Evolutionary conservation across 2,797 vertebrate species (phyloP).

Genomic region (Microhierax caerulescens): DNA sequence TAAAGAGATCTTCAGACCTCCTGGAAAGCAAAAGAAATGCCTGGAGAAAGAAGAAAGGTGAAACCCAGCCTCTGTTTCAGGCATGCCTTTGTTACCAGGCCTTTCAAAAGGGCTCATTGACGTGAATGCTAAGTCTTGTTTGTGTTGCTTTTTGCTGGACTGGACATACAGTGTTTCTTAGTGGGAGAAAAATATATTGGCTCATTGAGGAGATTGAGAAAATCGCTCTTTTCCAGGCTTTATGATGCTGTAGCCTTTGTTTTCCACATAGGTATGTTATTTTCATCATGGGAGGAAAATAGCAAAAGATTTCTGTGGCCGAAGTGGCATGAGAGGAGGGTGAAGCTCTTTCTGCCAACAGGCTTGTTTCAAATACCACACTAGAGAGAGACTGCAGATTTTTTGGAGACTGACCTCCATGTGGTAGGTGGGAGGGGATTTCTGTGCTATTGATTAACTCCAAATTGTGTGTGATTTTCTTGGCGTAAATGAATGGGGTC

Average conservation of each 20-base stretch:
- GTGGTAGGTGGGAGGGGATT: slow-evolving; percentile 41
- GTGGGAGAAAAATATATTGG: neutral
- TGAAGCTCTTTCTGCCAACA: neutral
- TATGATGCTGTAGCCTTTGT: neutral
- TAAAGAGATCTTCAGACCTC: neutral
- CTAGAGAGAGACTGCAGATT: neutral
- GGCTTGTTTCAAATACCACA: neutral
- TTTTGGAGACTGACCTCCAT: slow-evolving; percentile 4
- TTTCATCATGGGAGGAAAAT: neutral
- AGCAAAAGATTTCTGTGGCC: neutral
- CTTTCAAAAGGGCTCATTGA: neutral
- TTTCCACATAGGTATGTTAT: neutral
- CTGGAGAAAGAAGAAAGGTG: neutral
- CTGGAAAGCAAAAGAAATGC: neutral
- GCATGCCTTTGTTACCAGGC: neutral
- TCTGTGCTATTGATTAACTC: slow-evolving; percentile 53
- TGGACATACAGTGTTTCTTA: neutral
- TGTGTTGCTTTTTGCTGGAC: neutral
- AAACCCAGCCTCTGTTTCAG: neutral
- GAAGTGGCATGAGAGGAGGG: neutral
- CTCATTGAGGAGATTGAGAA: neutral
- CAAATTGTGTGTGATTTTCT: slow-evolving; percentile 32
- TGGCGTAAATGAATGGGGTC: neutral
- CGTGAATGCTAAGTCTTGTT: neutral
- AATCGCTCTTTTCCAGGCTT: neutral